Conservation (phyloP, 1,140 invertebrate genomes). For the Maniola jurtina region DNA sequence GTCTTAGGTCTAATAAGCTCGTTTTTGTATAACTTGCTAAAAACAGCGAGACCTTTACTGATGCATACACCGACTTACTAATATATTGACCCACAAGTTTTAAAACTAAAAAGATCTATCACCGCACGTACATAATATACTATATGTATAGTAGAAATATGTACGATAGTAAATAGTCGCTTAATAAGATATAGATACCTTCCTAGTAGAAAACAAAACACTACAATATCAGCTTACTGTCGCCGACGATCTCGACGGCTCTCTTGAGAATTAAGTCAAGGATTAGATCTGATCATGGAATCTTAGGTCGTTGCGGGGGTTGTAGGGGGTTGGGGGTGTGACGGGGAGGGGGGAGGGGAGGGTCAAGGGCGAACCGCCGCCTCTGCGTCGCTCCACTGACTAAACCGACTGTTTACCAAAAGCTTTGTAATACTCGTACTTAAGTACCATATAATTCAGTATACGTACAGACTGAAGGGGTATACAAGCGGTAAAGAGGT, state of each 20-base stretch:
- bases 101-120: too few species aligned
- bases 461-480: too few species aligned
- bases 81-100: too few species aligned
- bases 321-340: neutral
- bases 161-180: neutral
- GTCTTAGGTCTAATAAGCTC: too few species aligned
- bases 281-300: slow-evolving; percentile 16
- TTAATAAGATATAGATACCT: neutral
- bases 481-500: too few species aligned
- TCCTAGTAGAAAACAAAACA: slow-evolving; percentile 3
- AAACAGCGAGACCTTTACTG: too few species aligned
- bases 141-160: neutral
- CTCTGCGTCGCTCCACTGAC: neutral
- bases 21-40: too few species aligned
- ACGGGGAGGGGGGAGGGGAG: neutral
- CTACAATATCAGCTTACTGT: slow-evolving; percentile 6
- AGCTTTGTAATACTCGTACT: neutral
- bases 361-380: slow-evolving; percentile 12
- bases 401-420: slow-evolving; percentile 11
- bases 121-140: too few species aligned
- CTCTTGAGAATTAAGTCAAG: slow-evolving; percentile 17
- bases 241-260: neutral
- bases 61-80: too few species aligned
- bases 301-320: slow-evolving; percentile 2
- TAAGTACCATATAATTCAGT: neutral